A percentile compares a stretch with the other conserved stretches of the same genome.
These are phyloP conservation scores for Erythrocercus mccallii DNA, from an alignment of 2,113 vertebrate species.

Conservation along the genomic window DNA sequence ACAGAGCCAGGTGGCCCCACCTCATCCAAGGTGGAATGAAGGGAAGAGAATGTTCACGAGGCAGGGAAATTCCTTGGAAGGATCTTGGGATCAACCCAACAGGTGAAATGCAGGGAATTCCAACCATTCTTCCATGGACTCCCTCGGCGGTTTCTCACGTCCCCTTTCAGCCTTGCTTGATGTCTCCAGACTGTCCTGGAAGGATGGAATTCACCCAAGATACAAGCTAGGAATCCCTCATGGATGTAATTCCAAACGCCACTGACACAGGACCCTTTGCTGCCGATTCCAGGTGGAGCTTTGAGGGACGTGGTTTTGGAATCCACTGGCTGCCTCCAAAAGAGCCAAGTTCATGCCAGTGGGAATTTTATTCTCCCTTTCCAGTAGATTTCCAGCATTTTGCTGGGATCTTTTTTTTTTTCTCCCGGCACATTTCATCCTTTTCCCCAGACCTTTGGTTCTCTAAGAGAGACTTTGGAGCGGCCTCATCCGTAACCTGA, in stretches of 20 bases:
- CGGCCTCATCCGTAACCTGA: not conserved
- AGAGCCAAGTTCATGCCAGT: not conserved
- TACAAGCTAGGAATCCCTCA: not conserved
- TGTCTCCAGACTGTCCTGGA: not conserved
- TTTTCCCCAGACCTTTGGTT: not conserved
- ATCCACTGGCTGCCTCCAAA: not conserved
- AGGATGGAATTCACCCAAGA: not conserved
- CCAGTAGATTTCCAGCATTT: not conserved
- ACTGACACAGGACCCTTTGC: not conserved
- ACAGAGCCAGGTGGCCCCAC: not conserved
- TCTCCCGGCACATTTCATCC: not conserved
- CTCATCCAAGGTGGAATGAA: not conserved
- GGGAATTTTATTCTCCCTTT: not conserved
- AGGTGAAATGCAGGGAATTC: not conserved
- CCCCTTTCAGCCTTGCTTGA: not conserved
- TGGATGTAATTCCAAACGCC: accelerated
- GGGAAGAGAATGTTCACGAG: accelerated
- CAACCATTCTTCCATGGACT: accelerated
- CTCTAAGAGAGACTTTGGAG: not conserved
- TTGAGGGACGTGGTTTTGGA: not conserved
- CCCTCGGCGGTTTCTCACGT: accelerated
- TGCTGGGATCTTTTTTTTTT: not conserved
- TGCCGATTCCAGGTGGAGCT: accelerated
- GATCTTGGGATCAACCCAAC: not conserved
- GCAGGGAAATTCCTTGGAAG: not conserved